A percentile compares a stretch with the other conserved stretches of the same genome.
Conservation (phyloP, 2,888 invertebrate genomes). For the Mythimna vitellina region DNA sequence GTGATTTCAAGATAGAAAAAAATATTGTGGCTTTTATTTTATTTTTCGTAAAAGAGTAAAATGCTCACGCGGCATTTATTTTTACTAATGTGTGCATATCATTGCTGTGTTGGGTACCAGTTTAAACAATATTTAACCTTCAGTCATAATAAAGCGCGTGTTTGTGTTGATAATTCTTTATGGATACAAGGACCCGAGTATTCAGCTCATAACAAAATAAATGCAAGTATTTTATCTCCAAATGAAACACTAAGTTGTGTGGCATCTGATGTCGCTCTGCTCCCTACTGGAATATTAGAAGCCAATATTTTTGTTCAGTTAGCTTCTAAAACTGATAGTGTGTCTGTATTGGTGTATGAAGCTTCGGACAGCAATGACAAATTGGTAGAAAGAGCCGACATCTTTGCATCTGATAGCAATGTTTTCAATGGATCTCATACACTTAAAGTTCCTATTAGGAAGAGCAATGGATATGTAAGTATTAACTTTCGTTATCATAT, state of each 20-base stretch:
- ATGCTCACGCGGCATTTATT: conserved; percentile 43
- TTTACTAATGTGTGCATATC: conserved; percentile 28
- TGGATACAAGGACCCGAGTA: conserved; percentile 20
- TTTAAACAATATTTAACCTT: conserved; percentile 36
- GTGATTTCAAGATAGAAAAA: conserved; percentile 35
- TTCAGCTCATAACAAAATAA: conserved; percentile 11
- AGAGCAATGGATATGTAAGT: conserved; percentile 65
- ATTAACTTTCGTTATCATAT: neutral
- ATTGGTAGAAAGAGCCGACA: conserved; percentile 40
- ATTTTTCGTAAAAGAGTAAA: conserved; percentile 36
- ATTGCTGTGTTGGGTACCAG: conserved; percentile 24
- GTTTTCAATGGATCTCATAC: conserved; percentile 42
- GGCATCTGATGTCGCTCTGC: conserved; percentile 34
- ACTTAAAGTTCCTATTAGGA: conserved; percentile 43
- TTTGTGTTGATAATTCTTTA: conserved; percentile 24
- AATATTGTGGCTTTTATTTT: conserved; percentile 21
- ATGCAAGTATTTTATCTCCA: conserved; percentile 14
- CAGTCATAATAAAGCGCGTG: conserved; percentile 7
- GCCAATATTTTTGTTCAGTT: conserved; percentile 47
- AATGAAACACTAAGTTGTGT: conserved; percentile 52
- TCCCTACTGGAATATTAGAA: conserved; percentile 55
- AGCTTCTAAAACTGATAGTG: conserved; percentile 55
- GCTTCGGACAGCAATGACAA: conserved; percentile 13
- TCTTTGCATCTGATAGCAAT: conserved; percentile 34
- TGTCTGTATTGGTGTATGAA: conserved; percentile 65